These are phyloP conservation scores for Acanthis flammea DNA, from an alignment of 2,797 vertebrate species.

Conservation along the genomic window DNA sequence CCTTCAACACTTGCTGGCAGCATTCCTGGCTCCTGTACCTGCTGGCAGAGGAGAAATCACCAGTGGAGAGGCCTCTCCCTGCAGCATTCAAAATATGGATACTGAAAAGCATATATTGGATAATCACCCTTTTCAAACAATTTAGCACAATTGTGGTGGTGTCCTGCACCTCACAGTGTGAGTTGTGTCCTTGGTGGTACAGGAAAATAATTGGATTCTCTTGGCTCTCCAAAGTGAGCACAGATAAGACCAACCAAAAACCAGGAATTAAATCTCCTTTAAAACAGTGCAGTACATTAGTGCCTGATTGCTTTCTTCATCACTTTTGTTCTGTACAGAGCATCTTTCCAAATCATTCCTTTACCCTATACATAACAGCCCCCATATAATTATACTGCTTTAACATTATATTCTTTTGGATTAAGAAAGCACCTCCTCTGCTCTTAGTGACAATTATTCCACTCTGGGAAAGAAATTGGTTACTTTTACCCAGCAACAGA, in stretches of 20 bases:
- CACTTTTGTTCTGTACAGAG: conserved; percentile 23
- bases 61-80: background rate
- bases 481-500: background rate
- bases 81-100: background rate
- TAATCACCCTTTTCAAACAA: background rate
- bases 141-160: background rate
- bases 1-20: rapidly evolving
- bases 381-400: conserved; percentile 18
- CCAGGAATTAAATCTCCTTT: background rate
- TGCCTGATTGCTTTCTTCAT: conserved; percentile 37
- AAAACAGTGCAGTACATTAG: background rate
- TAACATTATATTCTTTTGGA: background rate
- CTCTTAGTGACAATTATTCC: background rate
- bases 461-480: background rate
- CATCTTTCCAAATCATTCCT: conserved; percentile 45
- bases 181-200: background rate
- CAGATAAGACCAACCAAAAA: background rate
- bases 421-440: conserved; percentile 17
- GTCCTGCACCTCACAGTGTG: background rate
- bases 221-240: background rate
- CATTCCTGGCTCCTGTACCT: background rate
- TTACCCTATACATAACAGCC: background rate
- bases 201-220: background rate
- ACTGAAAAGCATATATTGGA: background rate
- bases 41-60: background rate